phyloP scores from a whole-genome alignment of 2,113 vertebrate species.

The Chiloscyllium plagiosum region DNA sequence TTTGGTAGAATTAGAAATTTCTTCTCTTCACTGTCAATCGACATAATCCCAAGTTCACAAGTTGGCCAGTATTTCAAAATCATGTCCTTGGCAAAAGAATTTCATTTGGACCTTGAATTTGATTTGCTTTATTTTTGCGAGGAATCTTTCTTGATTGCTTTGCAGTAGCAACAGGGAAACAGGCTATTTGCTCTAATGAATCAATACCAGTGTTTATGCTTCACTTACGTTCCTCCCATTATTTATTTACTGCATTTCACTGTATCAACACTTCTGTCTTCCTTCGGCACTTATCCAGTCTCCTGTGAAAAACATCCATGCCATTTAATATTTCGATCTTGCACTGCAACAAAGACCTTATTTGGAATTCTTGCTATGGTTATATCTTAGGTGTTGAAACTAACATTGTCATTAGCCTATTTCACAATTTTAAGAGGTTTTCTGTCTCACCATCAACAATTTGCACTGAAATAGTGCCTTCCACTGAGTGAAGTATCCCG shows the following conservation, averaged over 20 bases:
- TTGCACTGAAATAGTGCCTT: not conserved
- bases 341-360: not conserved
- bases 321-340: not conserved
- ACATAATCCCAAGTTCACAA: not conserved
- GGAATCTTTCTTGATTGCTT: not conserved
- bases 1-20: not conserved
- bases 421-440: not conserved
- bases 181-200: not conserved
- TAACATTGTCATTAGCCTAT: not conserved
- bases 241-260: not conserved
- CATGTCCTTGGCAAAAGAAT: not conserved
- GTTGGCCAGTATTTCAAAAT: not conserved
- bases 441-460: not conserved
- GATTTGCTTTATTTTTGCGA: not conserved
- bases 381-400: not conserved
- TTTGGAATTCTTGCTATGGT: not conserved
- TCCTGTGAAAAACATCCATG: not conserved
- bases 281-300: not conserved
- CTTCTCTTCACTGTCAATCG: not conserved
- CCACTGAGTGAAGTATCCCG: not conserved
- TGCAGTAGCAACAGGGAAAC: not conserved
- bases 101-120: not conserved
- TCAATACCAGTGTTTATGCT: not conserved
- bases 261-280: not conserved
- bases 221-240: not conserved